Base-by-base conservation (phyloP, 2,113 vertebrate species). In the Sula dactylatra region DNA sequence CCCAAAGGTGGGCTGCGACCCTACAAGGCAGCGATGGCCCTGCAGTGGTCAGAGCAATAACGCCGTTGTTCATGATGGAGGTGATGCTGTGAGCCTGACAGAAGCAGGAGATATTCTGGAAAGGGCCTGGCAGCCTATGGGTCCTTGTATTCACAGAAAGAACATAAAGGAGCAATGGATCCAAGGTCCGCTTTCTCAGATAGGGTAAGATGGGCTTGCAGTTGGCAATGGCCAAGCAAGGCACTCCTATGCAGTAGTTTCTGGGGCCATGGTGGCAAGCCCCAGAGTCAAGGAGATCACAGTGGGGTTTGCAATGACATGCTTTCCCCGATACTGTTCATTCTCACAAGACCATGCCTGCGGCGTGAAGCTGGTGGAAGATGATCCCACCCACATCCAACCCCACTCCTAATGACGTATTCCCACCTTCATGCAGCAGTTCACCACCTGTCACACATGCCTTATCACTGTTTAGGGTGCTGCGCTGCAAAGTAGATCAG, bases 1-100 rank as follows among this genome's bases (percentile, higher is more conserved):
- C 9, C 25, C 20, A 19, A 76, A 80, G 47, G 32, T 59, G 47
- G 19, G 25, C 42, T 22, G 12, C 3, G n/a, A 2, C 36, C 34
- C 11, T 29, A 8, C 1, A 2, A 91, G n/a, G 38, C 44, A 89
- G 40, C 1, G 3, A 40, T 10, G 10, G 52, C 15, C 3, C 2
- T 12, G 18, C 0, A 2, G 50, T 76, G 61, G 52, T 38, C 54
- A 24, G 13, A 59, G 59, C 56, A 69, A 26, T 9, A 76, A 17
- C 1, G 5, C 11, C 11, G 9, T 18, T 83, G 47, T 29, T 86
- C 80, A 34, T 8, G n/a, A 5, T 21, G 32, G 47, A 62, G 13
- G 9, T 45, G 65, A 67, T 86, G 65, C 38, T 64, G 21, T 6
- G 14, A 85, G 50, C 34, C 27, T 10, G 16, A 31, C 20, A 84